Evolutionary conservation across 1,140 invertebrate genomes (phyloP).

Genomic region (Trachymyrmex septentrionalis): DNA sequence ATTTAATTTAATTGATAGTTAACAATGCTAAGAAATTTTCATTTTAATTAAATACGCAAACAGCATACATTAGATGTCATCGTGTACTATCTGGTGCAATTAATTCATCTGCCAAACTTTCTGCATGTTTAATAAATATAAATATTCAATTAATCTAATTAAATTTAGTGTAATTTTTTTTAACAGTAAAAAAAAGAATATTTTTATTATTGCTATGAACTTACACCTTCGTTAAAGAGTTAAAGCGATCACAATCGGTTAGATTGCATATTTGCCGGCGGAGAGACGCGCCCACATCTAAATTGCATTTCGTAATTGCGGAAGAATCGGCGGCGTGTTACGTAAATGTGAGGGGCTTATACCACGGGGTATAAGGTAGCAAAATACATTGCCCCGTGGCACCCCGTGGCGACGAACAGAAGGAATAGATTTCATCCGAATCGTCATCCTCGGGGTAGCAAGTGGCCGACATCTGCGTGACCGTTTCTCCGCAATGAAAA

Average conservation of each 20-base stretch:
- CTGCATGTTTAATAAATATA: background rate
- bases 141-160: background rate
- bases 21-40: background rate
- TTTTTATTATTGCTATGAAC: background rate
- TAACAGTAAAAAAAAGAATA: background rate
- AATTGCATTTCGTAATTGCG: conserved; percentile 68
- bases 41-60: background rate
- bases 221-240: conserved; percentile 8
- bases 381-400: conserved; percentile 23
- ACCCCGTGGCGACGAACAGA: conserved; percentile 65
- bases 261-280: conserved; percentile 4
- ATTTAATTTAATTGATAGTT: background rate
- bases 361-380: background rate
- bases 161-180: background rate
- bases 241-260: background rate
- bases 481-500: conserved; percentile 71
- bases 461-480: conserved; percentile 73
- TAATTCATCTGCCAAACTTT: too few relatives aligned
- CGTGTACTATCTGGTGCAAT: too few relatives aligned
- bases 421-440: conserved; percentile 62
- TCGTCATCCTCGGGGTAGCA: conserved; percentile 48
- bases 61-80: too few relatives aligned
- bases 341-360: conserved; percentile 3
- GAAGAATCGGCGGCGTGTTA: conserved; percentile 23
- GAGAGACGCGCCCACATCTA: background rate